These are phyloP conservation scores for Chrysodeixis includens DNA, from an alignment of 2,888 invertebrate genomes.

Conservation along the genomic window DNA sequence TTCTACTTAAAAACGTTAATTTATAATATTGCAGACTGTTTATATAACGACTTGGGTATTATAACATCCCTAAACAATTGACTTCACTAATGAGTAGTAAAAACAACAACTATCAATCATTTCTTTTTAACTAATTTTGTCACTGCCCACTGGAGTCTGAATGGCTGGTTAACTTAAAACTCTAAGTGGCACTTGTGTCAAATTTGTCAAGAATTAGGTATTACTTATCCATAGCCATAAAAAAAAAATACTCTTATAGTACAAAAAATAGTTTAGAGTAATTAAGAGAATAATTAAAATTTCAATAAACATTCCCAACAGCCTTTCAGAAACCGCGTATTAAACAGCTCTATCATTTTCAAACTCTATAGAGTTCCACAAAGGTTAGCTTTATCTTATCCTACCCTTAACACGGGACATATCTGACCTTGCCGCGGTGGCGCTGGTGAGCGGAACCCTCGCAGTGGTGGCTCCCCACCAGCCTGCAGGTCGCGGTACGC, in stretches of 20 bases:
- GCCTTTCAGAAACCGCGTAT: not conserved
- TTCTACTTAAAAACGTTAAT: not conserved
- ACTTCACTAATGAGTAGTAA: not conserved
- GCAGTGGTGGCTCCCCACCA: slow-evolving; percentile 97
- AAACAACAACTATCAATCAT: not conserved
- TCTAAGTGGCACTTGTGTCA: too few relatives aligned
- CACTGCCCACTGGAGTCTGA: not conserved
- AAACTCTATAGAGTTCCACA: not conserved
- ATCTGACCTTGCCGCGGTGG: slow-evolving; percentile 89
- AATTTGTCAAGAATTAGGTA: too few relatives aligned
- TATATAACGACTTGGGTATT: too few relatives aligned
- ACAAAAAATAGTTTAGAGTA: too few relatives aligned
- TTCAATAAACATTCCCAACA: too few relatives aligned
- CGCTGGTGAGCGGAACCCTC: slow-evolving; percentile 97
- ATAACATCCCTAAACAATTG: too few relatives aligned
- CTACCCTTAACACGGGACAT: not conserved
- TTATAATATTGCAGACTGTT: not conserved
- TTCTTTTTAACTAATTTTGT: not conserved
- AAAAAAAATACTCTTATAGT: too few relatives aligned
- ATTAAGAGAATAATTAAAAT: too few relatives aligned
- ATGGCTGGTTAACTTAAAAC: not conserved
- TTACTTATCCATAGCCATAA: too few relatives aligned
- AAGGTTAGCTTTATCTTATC: not conserved
- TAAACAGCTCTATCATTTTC: not conserved
- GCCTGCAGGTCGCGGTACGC: slow-evolving; percentile 96